Evolutionary conservation across 2,113 vertebrate species (phyloP), one percentile per base, ranked within the genome.

Genomic region (Polyodon spathula): DNA sequence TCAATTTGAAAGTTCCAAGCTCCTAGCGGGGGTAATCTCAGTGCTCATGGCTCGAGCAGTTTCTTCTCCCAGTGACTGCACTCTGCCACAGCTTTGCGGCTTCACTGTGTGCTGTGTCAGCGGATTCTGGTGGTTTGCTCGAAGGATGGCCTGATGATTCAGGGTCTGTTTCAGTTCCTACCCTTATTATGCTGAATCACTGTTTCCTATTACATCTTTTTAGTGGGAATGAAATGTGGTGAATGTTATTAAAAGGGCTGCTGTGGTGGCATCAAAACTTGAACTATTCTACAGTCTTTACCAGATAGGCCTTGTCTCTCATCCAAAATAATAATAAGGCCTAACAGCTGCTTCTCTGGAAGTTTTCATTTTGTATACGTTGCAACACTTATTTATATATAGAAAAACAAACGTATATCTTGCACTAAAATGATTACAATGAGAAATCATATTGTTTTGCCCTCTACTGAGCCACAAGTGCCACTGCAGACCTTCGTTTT

Each of bases 251-350:
- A 50, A 50, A 50, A 50, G 46, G n/a, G n/a, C n/a, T n/a, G n/a
- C 11, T 50, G 46, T 50, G 46, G 46, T 50, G 46, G n/a, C 46
- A 50, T 50, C n/a, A n/a, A 50, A 50, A 50, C 46, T 50, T 50
- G 46, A n/a, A 50, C 11, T 50, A 50, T 14, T 50, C 46, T 14
- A 50, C 5, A 12, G 46, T n/a, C 11, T 50, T 50, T 10, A n/a
- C 46, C 46, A 5, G 11, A 10, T 5, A n/a, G 46, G 10, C 46
- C 46, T 5, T 14, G 7, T 10, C 7, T 50, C 46, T 5, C 10
- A n/a, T 50, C 11, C 46, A 10, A 50, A 12, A 50, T 50, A n/a
- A 50, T 14, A 50, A 50, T 50, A 50, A 5, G n/a, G 46, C 11
- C 7, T 50, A n/a, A 50, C 4, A n/a, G 10, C 5, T 12, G n/a